phyloP scores from a whole-genome alignment of 2,797 vertebrate genomes.

The Helicolenus hilgendorfi region DNA sequence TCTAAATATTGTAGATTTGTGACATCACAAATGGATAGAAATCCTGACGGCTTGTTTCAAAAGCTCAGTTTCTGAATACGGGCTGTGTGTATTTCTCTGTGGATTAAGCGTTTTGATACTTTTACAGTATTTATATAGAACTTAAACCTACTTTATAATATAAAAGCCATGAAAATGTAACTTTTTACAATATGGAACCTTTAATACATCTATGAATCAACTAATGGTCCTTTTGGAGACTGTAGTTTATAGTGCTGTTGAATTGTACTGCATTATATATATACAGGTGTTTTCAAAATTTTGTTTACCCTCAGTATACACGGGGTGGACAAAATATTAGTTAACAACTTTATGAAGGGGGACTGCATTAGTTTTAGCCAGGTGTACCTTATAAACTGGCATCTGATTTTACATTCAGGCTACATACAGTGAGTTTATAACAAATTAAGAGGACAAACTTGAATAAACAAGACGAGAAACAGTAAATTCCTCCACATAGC shows the following conservation, averaged over 20 bases:
- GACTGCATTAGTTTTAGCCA: too few species aligned
- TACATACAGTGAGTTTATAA: neutral
- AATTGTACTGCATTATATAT: neutral
- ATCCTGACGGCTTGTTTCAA: too few species aligned
- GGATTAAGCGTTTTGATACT: too few species aligned
- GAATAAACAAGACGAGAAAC: neutral
- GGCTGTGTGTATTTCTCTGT: too few species aligned
- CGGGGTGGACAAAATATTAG: neutral
- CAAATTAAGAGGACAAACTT: neutral
- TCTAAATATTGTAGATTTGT: too few species aligned
- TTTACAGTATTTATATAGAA: fast-evolving
- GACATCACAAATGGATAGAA: too few species aligned
- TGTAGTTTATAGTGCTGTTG: neutral
- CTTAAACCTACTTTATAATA: too few species aligned
- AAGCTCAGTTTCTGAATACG: too few species aligned
- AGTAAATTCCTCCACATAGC: neutral
- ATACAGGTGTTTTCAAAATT: neutral
- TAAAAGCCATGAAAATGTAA: too few species aligned
- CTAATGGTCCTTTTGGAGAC: neutral
- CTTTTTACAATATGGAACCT: too few species aligned
- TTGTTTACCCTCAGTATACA: neutral
- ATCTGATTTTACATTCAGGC: neutral
- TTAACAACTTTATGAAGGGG: neutral
- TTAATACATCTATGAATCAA: neutral
- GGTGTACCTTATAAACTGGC: neutral